A percentile compares a stretch with the other conserved stretches of the same genome.
These are phyloP conservation scores for Salpingus planirostris DNA, from an alignment of 2,888 invertebrate species.

Conservation along the genomic window DNA sequence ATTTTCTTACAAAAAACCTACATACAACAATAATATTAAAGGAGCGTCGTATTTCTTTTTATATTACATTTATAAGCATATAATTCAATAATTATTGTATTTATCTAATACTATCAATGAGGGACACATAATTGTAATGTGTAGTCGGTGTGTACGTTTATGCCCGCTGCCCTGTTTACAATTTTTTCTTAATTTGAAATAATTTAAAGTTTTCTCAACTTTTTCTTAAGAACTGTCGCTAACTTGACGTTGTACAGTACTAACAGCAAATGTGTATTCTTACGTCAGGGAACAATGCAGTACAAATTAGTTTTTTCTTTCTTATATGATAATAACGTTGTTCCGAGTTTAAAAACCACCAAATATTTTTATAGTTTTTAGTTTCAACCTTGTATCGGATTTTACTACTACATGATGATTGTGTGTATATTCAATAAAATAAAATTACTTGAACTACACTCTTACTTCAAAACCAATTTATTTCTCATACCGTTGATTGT, in stretches of 20 bases:
- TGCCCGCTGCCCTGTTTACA: neutral
- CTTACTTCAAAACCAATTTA: too few relatives aligned
- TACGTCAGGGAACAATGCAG: conserved; percentile 30
- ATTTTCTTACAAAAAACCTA: too few relatives aligned
- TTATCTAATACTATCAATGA: neutral
- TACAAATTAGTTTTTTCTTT: conserved; percentile 27
- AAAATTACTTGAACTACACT: too few relatives aligned
- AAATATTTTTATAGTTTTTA: conserved; percentile 37
- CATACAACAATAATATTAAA: neutral
- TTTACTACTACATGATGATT: too few relatives aligned
- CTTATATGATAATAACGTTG: conserved; percentile 12
- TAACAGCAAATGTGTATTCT: conserved; percentile 19
- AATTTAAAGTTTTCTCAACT: too few relatives aligned
- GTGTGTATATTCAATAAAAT: too few relatives aligned
- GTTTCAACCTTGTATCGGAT: conserved; percentile 7
- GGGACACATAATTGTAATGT: neutral
- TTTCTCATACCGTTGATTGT: too few relatives aligned
- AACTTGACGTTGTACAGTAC: conserved; percentile 25
- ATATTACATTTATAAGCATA: neutral
- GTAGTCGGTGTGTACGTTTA: neutral
- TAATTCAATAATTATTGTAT: neutral
- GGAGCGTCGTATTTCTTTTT: conserved; percentile 5
- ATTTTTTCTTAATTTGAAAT: conserved; percentile 12
- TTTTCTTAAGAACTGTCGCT: too few relatives aligned
- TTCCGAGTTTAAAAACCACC: conserved; percentile 27